Base-by-base conservation (phyloP, 2,113 vertebrate genomes). In the Gobius niger region DNA sequence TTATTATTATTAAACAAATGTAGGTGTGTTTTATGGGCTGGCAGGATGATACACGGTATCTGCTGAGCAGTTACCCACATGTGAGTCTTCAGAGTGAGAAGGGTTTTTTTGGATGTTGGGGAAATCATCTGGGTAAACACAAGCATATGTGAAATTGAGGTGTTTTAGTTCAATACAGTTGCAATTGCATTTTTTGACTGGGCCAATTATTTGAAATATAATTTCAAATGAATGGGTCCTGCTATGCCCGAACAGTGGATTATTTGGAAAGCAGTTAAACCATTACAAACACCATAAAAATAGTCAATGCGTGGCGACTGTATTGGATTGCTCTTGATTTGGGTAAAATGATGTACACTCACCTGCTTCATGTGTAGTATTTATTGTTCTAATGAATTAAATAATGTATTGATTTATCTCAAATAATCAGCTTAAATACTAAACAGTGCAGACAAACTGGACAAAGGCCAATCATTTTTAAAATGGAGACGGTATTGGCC, bases 21-120 rank as follows among this genome's bases (percentile, higher is more conserved):
- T 63, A 88, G 84, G 88, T 77, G 63, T 78, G 77, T 90, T 80
- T 74, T 89, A 49, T 88, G 83, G 82, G 73, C 83, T 89, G 84
- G 77, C 80, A 78, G 69, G 84, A 82, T 75, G 84, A 90, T 76
- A 76, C 51, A 10, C 80, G 64, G 72, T 44, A 63, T 51, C 65
- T 78, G 80, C 80, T 76, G 73, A 81, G 53, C 85, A 74, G 72
- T 84, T 57, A 44, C 59, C 65, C 65, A 41, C 68, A 85, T 1
- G 84, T 90, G 77, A 88, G 86, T 89, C 81, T 47, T 65, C 75
- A 56, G 75, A 51, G 72, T 46, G 62, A 52, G 14, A 60, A 12
- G 54, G 67, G 47, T 73, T 59, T 68, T 68, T 70, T 78, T 47
- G 53, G 74, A 73, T 87, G 78, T 75, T 59, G 65, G 44, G 67